Evolutionary conservation across 2,888 invertebrate species (phyloP).

Genomic region (Oscheius myriophilus): DNA sequence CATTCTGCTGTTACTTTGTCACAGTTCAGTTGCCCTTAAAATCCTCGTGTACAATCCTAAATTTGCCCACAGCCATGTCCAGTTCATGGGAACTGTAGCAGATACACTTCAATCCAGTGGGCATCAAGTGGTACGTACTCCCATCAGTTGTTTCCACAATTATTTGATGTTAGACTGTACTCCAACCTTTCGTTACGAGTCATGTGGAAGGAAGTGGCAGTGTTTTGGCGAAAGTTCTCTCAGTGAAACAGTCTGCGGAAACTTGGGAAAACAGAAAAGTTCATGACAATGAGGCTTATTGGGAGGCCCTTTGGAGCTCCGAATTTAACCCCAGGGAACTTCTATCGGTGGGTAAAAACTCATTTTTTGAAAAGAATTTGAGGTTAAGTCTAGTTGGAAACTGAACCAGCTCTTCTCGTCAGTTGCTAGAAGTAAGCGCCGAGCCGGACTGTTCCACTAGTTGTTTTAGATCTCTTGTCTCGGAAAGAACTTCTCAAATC

Average conservation of each 20-base stretch:
- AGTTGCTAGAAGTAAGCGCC: conserved; percentile 1
- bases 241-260: conserved; percentile 16
- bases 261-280: conserved; percentile 1
- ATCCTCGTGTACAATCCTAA: conserved; percentile 43
- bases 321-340: conserved; percentile 14
- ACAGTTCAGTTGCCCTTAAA: conserved; percentile 25
- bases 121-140: conserved; percentile 37
- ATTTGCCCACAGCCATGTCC: conserved; percentile 40
- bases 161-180: conserved; percentile 12
- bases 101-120: conserved; percentile 38
- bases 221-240: neutral
- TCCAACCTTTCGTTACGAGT: conserved; percentile 20
- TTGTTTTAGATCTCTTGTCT: conserved; percentile 19
- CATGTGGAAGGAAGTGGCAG: conserved; percentile 11
- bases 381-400: conserved; percentile 19
- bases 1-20: neutral
- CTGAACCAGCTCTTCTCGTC: conserved; percentile 1
- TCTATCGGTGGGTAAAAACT: neutral
- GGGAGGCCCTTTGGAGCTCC: conserved; percentile 21
- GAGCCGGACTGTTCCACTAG: no score
- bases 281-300: conserved; percentile 21
- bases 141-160: no score
- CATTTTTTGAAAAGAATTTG: neutral
- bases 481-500: conserved; percentile 3
- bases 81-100: conserved; percentile 42